Conservation (phyloP, 2,113 vertebrate genomes). For the Catharus minimus region DNA sequence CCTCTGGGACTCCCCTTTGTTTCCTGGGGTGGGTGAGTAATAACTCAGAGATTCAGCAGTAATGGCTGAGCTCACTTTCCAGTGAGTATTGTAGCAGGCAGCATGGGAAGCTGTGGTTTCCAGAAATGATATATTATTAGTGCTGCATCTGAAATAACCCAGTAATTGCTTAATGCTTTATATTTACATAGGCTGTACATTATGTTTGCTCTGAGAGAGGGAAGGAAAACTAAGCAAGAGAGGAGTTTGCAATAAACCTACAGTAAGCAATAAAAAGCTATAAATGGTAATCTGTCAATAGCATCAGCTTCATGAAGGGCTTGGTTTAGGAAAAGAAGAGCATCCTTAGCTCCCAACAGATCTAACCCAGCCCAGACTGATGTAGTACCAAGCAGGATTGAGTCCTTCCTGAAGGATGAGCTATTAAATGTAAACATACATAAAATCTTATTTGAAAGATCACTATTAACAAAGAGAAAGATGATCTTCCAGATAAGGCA, state of each 20-base stretch:
- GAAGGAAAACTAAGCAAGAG: slow-evolving; percentile 12
- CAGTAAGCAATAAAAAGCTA: slow-evolving; percentile 47
- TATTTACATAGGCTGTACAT: slow-evolving; percentile 57
- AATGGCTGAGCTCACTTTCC: slow-evolving; percentile 17
- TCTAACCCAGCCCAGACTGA: not conserved
- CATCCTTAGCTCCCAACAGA: slow-evolving; percentile 1
- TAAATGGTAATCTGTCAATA: slow-evolving; percentile 50
- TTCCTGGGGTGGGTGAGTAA: slow-evolving; percentile 36
- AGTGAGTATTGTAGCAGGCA: not conserved
- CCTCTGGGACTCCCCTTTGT: slow-evolving; percentile 45
- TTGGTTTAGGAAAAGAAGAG: not conserved
- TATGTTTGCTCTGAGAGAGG: slow-evolving; percentile 42
- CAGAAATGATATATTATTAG: slow-evolving; percentile 49
- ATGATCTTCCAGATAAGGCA: not conserved
- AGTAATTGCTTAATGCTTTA: slow-evolving; percentile 65
- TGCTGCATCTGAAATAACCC: slow-evolving; percentile 46
- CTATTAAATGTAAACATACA: slow-evolving; percentile 30
- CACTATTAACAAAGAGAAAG: slow-evolving; percentile 4
- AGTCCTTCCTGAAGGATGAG: slow-evolving; percentile 17
- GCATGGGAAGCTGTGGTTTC: not conserved
- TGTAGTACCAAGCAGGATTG: not conserved
- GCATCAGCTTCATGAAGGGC: not conserved
- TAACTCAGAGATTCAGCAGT: slow-evolving; percentile 13
- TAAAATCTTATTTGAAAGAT: slow-evolving; percentile 25
- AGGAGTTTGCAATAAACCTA: slow-evolving; percentile 43